Evolutionary conservation across 2,888 invertebrate species (phyloP), one percentile per base, ranked within the genome.

Genomic region (Agrypnus murinus): DNA sequence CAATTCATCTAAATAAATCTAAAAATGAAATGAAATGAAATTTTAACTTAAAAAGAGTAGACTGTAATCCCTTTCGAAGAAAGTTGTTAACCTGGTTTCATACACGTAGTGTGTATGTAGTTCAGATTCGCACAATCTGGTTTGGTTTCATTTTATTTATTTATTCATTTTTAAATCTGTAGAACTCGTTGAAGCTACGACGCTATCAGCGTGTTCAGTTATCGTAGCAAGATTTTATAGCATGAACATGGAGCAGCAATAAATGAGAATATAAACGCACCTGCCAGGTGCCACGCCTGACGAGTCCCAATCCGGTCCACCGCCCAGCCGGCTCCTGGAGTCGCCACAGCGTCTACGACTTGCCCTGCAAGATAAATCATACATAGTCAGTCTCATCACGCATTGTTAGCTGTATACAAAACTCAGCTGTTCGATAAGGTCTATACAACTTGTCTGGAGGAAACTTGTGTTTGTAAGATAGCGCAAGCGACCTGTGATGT

Each of bases 261-360:
- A 40, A 53, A 53, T 32, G 53, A 53, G 53, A 53, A 12, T 53
- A 53, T 9, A 68, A 62, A 75, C 74, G 73, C 86, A 93, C 96
- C 96, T 79, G 92, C 85, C 73, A 95, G 88, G 87, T 97, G 96
- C 96, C 96, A 97, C 32, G 91, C 86, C 84, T 94, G 93, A 81
- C 94, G 90, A 73, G 91, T 91, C 46, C 93, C 92, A 87, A 92
- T 89, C 84, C 88, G 89, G 84, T 96, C 97, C 63, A 95, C 92
- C 76, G 95, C 89, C 71, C 93, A 86, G 0, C 97, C 97, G 59
- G 96, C 93, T 45, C 95, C 86, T 12, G 96, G 95, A 17, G 97
- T 97, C 14, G 93, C 90, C 65, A 97, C 55, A 15, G 93, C 96
- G 87, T 97, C 97, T 31, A 94, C 93, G 19, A 96, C 83, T 88